Base-by-base conservation (phyloP, 2,113 vertebrate genomes). In the Sialia sialis region DNA sequence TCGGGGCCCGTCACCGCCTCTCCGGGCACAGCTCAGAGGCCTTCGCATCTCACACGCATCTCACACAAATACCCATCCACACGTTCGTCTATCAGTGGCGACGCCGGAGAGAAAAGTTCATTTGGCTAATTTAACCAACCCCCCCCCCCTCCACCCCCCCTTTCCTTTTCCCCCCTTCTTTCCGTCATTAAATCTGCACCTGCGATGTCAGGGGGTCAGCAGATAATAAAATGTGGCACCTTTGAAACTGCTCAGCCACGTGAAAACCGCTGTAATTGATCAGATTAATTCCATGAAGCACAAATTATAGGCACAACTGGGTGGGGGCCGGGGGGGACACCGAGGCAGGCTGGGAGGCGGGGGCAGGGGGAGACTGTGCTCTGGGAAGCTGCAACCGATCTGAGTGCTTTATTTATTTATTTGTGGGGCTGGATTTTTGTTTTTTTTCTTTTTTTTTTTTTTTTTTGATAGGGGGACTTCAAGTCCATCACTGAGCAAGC, bases 221-320 rank as follows among this genome's bases (percentile, higher is more conserved):
- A 98, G 98, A 99, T 99, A 99, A 99, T 99, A 98, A 99, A 99
- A 98, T 98, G 98, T 97, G 97, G 98, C 98, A 98, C 98, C 98
- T 99, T 98, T 99, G 98, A 98, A 99, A 98, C 98, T 98, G 98
- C 98, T 98, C 98, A 97, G 97, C 98, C 97, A 97, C 98, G 97
- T 98, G 98, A 97, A 98, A 98, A 97, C 97, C 96, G 96, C 98
- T 98, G 98, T 98, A 95, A 98, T 98, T 97, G 98, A 98, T 98
- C 97, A 97, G 97, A 97, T 98, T 97, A 96, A 96, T 97, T 97
- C 97, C 95, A 96, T 96, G 95, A 96, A 97, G 95, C 93, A 90
- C 96, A 93, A 91, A 96, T 97, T 94, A 73, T 93, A 90, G 90
- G 92, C 94, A 84, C 84, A 76, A 95, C 87, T 95, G 85, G 36